Base-by-base conservation (phyloP, 2,113 vertebrate genomes). In the Colossoma macropomum region DNA sequence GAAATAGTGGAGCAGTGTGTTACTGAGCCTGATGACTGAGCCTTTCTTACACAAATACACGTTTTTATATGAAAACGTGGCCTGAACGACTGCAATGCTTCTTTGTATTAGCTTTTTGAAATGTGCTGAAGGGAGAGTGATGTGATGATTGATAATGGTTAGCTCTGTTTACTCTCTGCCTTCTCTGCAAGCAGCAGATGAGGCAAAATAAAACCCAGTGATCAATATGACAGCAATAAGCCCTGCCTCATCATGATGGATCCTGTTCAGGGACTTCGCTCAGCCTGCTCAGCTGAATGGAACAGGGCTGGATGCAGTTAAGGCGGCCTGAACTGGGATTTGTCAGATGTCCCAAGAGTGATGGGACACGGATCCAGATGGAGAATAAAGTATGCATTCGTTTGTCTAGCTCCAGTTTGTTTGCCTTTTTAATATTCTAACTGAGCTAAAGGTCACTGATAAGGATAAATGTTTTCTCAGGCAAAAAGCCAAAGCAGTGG, bases 1-100 rank as follows among this genome's bases (percentile, higher is more conserved):
- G 98, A 98, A 59, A 98, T 99, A 0, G 97, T 99, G 92, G 98
- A 99, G 85, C 97, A 98, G 91, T 99, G 98, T 0, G 96, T 99
- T 10, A 93, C 90, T 0, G 98, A 99, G 52, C 96, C 97, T 0
- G 97, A 99, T 77, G 97, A 95, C 90, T 95, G 89, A 91, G 34
- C 86, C 0, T 4, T 23, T 4, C 52, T n/a, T 30, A 4, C 32
- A 48, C 21, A 45, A 27, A 48, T 38, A 38, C 50, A 21, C 25
- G 12, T 6, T 52, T 45, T 25, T 79, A 8, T 21, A 10, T 80
- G 27, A 50, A 73, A 34, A 10, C 7, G 4, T 32, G 77, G 15
- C 30, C 45, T 69, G 65, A 34, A 66, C 16, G 11, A 27, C 4
- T 15, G 13, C 13, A n/a, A 27, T 41, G 15, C 11, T 4, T 48